Evolutionary conservation across 1,140 invertebrate species (phyloP), one percentile per base, ranked within the genome.

Genomic region (Calycopis cecrops): DNA sequence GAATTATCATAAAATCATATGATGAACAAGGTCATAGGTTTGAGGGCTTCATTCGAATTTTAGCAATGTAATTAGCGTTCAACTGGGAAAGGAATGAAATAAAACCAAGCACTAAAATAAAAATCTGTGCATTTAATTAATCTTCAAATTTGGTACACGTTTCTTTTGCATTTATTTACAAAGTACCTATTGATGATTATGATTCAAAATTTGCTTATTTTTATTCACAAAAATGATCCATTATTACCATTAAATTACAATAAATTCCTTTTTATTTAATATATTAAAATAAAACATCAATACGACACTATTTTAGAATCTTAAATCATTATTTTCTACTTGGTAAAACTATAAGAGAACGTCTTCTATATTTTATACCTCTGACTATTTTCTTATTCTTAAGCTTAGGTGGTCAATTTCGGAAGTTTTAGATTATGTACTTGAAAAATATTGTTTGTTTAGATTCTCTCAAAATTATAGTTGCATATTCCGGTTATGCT

Each of bases 121-220:
- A 71, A 74, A 69, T 74, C 60, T 67, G 73, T 77, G 70, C 72
- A 71, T 80, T 76, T 75, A 76, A 71, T 69, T 73, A 71, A 59
- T 52, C 64, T 73, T 74, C 68, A 68, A 71, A 58, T 65, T 48
- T 71, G 69, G 73, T 73, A 76, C 59, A 78, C 67, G 65, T 69
- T 57, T 59, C 67, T 60, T 63, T 62, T 67, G 65, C 69, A 69
- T 70, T 69, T 83, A 83, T 79, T 77, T 80, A 83, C 79, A 83
- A 76, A 57, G 53, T 47, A 51, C 47, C 42, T 52, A 42, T 28
- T 28, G 21, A 28, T 28, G 6, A 28, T 28, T 28, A 28, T 28
- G 21, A 3, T 28, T 28, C 2, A 28, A 28, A 28, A 28, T 28
- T 28, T 28, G 21, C 21, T 28, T 28, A 28, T 28, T 28, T 28